Percentiles rank a stretch among this genome's conserved stretches.
phyloP scores from a whole-genome alignment of 2,113 vertebrate genomes.

The Ondatra zibethicus region DNA sequence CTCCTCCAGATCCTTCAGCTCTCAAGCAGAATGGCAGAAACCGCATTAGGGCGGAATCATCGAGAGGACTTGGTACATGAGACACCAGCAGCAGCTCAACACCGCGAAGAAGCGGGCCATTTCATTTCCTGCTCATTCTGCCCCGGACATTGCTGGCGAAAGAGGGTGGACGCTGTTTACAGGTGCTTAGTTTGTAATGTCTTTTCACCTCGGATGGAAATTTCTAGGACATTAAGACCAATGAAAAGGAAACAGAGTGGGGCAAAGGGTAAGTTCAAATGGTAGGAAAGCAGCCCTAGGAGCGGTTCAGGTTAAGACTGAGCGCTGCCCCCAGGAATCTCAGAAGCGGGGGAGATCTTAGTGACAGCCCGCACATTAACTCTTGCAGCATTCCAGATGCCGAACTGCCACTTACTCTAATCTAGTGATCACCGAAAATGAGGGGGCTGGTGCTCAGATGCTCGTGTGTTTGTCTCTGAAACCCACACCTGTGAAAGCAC shows the following conservation, averaged over 20 bases:
- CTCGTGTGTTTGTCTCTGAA: not conserved
- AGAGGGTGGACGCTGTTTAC: not conserved
- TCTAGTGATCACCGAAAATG: not conserved
- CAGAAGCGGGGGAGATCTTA: not conserved
- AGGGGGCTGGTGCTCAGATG: no score
- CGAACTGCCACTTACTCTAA: not conserved
- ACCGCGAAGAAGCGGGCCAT: not conserved
- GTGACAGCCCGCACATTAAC: not conserved
- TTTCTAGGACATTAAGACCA: not conserved
- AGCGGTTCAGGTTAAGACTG: not conserved
- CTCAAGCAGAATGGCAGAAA: not conserved
- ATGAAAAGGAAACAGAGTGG: not conserved
- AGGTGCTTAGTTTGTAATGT: not conserved
- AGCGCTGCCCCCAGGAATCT: not conserved
- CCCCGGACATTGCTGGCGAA: not conserved
- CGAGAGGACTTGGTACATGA: not conserved
- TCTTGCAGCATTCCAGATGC: not conserved
- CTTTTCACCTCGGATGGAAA: not conserved
- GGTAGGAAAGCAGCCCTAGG: not conserved
- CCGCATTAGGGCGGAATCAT: not conserved
- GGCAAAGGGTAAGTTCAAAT: constrained; percentile 19
- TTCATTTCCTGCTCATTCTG: not conserved
- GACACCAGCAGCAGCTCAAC: not conserved
- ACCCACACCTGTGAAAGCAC: not conserved
- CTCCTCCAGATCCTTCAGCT: not conserved